Evolutionary conservation across 1,140 invertebrate genomes (phyloP).

Genomic region (Rhizoglyphus robini): DNA sequence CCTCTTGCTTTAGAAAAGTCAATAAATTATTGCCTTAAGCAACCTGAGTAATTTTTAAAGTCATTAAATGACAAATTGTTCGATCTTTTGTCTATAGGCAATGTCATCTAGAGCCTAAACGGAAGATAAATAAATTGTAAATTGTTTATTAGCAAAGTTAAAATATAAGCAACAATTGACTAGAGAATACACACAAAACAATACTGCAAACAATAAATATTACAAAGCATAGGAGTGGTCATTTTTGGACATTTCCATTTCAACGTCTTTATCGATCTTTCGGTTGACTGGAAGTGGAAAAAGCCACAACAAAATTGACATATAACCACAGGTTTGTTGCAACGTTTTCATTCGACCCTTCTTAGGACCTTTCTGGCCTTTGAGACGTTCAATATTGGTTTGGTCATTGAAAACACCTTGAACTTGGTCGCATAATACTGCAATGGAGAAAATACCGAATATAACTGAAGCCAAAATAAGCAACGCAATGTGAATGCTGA

Average conservation of each 20-base stretch:
- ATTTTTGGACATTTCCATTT: background rate
- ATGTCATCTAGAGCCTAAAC: too few relatives aligned
- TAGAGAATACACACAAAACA: too few relatives aligned
- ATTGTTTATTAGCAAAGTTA: too few relatives aligned
- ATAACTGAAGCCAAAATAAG: background rate
- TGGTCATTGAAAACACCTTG: conserved; percentile 89
- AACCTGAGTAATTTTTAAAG: too few relatives aligned
- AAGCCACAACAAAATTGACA: background rate
- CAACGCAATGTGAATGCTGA: background rate
- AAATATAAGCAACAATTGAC: too few relatives aligned
- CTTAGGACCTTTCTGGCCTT: background rate
- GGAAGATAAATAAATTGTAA: too few relatives aligned
- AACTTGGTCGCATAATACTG: conserved; percentile 86
- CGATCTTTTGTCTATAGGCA: too few relatives aligned
- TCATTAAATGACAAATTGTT: too few relatives aligned
- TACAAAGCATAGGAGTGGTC: background rate
- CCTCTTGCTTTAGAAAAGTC: too few relatives aligned
- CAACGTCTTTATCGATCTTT: background rate
- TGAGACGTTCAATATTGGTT: background rate
- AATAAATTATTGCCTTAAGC: too few relatives aligned
- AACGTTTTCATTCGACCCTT: background rate
- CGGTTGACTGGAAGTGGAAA: background rate
- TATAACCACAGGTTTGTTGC: background rate
- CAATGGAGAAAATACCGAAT: conserved; percentile 84
- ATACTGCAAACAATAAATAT: too few relatives aligned